Percentiles rank a stretch among this genome's conserved stretches.
Conservation (phyloP, 2,113 vertebrate genomes). For the Seriola quinqueradiata region DNA sequence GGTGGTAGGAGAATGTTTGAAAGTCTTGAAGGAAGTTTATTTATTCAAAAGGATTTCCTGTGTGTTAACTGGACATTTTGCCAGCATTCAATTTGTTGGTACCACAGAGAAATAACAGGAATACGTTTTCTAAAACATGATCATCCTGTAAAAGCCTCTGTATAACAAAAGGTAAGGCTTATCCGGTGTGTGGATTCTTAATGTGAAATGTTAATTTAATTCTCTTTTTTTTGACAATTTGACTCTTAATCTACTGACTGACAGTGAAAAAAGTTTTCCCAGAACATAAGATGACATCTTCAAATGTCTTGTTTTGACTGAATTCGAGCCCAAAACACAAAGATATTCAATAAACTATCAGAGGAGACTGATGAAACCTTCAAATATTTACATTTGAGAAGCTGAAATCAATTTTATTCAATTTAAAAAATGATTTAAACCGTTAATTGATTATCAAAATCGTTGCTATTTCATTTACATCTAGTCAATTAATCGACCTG, state of each 20-base stretch:
- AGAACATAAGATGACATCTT: too few relatives aligned
- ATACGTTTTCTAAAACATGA: neutral
- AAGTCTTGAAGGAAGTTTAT: neutral
- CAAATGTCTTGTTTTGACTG: too few relatives aligned
- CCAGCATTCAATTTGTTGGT: neutral
- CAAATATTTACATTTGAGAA: too few relatives aligned
- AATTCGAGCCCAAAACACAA: neutral
- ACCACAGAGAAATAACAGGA: constrained; percentile 22
- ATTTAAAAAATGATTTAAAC: too few relatives aligned
- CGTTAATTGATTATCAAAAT: neutral
- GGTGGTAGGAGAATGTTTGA: neutral
- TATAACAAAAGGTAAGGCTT: neutral
- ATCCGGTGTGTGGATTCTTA: neutral
- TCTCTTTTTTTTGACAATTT: neutral
- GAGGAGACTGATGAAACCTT: neutral
- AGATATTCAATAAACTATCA: neutral
- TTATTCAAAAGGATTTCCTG: neutral
- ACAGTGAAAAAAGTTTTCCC: too few relatives aligned
- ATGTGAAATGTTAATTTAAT: too few relatives aligned
- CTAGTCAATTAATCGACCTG: neutral
- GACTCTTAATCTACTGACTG: neutral
- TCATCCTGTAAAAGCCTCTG: neutral
- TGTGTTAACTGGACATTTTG: neutral
- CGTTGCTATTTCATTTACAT: neutral
- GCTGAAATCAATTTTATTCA: too few relatives aligned